These are phyloP conservation scores for Zaprionus obscuricornis DNA, from an alignment of 2,888 invertebrate genomes.

Conservation along the genomic window DNA sequence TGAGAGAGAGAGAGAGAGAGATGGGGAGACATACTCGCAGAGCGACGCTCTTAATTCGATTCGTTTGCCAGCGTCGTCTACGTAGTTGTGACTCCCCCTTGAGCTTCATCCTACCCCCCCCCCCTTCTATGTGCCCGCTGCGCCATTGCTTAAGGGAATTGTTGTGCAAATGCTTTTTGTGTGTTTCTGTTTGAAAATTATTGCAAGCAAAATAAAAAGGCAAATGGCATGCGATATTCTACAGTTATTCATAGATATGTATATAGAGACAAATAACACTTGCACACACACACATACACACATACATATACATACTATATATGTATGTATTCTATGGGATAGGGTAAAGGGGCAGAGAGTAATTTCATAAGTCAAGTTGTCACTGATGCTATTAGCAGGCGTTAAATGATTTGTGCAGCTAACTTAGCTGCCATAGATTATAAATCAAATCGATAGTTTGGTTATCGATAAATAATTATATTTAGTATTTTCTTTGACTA, in stretches of 20 bases:
- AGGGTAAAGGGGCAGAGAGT: conserved; percentile 28
- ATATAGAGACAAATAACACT: too few relatives aligned
- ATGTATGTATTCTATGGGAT: conserved; percentile 1
- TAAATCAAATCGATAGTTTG: conserved; percentile 1
- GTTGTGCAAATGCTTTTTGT: conserved; percentile 78
- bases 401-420: conserved; percentile 56
- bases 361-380: too few relatives aligned
- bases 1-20: background rate
- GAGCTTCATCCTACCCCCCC: background rate
- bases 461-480: conserved; percentile 33
- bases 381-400: conserved; percentile 66
- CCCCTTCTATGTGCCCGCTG: conserved; percentile 10
- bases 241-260: too few relatives aligned
- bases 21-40: conserved; percentile 9
- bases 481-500: too few relatives aligned
- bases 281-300: too few relatives aligned
- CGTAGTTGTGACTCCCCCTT: conserved; percentile 22
- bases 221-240: conserved; percentile 17
- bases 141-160: conserved; percentile 59
- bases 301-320: background rate
- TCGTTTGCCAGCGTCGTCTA: conserved; percentile 80
- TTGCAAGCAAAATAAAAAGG: conserved; percentile 64
- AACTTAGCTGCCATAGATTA: background rate
- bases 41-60: conserved; percentile 81
- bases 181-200: conserved; percentile 76